Conservation (phyloP, 2,797 vertebrate genomes). For the Sebastes alutus region DNA sequence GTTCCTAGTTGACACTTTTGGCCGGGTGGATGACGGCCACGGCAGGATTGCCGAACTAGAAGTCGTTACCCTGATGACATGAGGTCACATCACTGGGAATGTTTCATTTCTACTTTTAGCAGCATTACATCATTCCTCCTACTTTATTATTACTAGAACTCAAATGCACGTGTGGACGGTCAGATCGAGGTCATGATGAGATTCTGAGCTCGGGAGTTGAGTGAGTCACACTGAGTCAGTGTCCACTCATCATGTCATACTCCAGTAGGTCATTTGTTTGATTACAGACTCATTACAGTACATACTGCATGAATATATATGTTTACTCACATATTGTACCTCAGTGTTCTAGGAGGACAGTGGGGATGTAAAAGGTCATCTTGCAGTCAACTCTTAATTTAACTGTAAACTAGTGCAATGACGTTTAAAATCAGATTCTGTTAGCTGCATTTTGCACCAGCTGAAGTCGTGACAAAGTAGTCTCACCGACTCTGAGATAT, state of each 20-base stretch:
- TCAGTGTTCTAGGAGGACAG: neutral
- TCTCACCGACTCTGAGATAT: neutral
- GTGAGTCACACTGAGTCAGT: neutral
- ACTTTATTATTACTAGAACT: neutral
- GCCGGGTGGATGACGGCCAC: neutral
- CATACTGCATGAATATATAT: neutral
- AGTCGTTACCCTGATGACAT: neutral
- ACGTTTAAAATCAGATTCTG: too few relatives aligned
- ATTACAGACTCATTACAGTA: neutral
- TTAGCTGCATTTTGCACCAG: too few relatives aligned
- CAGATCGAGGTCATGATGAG: neutral
- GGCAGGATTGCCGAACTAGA: neutral
- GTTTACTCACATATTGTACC: too few relatives aligned
- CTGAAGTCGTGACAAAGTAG: neutral
- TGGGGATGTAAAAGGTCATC: neutral
- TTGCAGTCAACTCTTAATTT: neutral
- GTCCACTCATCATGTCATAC: neutral
- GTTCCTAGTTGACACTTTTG: neutral
- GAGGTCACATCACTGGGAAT: neutral
- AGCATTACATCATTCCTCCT: neutral
- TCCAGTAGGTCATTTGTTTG: neutral
- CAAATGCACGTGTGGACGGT: neutral
- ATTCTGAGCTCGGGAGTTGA: neutral
- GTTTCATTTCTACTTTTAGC: neutral
- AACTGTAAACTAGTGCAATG: fast-evolving